A percentile compares a stretch with the other conserved stretches of the same genome.
Evolutionary conservation across 92 coral and sea anemone genomes (phyloP).

Genomic region (Phymanthus crucifer): DNA sequence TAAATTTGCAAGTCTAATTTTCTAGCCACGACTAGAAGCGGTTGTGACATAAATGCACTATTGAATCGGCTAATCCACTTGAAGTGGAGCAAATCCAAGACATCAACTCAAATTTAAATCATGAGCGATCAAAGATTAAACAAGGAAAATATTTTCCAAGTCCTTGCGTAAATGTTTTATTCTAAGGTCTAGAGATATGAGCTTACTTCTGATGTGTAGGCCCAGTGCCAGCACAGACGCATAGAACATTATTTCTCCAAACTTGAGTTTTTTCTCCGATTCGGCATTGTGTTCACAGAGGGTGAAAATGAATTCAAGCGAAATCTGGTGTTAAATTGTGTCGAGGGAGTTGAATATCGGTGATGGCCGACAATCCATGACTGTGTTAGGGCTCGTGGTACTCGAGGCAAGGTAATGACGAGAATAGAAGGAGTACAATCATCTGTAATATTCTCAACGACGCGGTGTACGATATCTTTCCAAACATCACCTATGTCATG

Average conservation of each 20-base stretch:
- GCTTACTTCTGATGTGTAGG: constrained; percentile 19
- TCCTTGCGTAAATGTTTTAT: neutral
- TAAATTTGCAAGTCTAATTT: no score
- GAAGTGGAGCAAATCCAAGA: no score
- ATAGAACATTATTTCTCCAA: constrained; percentile 15
- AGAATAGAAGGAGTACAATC: neutral
- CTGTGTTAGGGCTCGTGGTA: neutral
- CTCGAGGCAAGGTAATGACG: neutral
- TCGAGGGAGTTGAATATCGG: neutral
- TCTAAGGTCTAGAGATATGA: neutral
- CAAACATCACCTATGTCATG: neutral
- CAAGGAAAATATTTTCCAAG: no score
- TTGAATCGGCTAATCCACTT: no score
- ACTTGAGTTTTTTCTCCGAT: neutral
- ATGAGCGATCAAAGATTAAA: no score
- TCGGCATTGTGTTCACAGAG: neutral
- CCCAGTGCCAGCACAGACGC: constrained; percentile 30
- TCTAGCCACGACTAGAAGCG: no score
- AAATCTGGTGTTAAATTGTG: neutral
- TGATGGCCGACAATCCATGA: neutral
- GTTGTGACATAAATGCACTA: no score
- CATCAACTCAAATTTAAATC: no score
- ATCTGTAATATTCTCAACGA: neutral
- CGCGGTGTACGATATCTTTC: neutral
- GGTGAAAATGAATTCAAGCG: neutral